Evolutionary conservation across 2,113 vertebrate species (phyloP), one percentile per base, ranked within the genome.

Genomic region (Pleuronectes platessa): DNA sequence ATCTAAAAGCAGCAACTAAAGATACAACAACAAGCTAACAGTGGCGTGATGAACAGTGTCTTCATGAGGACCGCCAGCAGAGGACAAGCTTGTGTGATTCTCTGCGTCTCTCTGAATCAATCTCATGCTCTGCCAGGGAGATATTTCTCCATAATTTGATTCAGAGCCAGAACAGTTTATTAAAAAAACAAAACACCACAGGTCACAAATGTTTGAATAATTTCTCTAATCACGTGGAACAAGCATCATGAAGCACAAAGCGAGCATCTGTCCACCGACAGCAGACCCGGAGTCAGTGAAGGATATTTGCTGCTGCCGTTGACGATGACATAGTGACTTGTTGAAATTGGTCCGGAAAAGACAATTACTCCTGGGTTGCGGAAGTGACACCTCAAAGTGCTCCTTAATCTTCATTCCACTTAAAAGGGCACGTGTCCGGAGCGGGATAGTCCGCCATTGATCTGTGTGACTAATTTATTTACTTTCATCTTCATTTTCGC

Each of bases 91-190:
- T 3, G 3, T 69, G 68, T 66, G 66, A 92, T 92, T 91, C 83
- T 64, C 40, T 64, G 61, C 14, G n/a, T 68, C 86, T 92, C 80
- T 27, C 80, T 24, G 75, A 91, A 89, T 92, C 88, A 91, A 92
- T 93, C 87, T 92, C 80, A 75, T 71, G 83, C 88, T 92, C 85
- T 74, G 84, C 78, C 86, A 81, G 81, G 82, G 73, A 91, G 42
- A 82, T 85, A 81, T 88, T 81, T 79, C 68, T 75, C 77, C 61
- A 71, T 92, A 85, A 90, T 93, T 88, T 86, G 80, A 91, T 87
- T 92, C 70, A 4, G 59, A 79, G 74, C 65, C 68, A 53, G 85
- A 74, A 81, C 24, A 68, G 81, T 59, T 67, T 67, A 51, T 65
- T 59, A 56, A n/a, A 82, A 71, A 31, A 31, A 31, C 82, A 58